Evolutionary conservation across 2,888 invertebrate species (phyloP).

Genomic region (Augochlorella aurata): DNA sequence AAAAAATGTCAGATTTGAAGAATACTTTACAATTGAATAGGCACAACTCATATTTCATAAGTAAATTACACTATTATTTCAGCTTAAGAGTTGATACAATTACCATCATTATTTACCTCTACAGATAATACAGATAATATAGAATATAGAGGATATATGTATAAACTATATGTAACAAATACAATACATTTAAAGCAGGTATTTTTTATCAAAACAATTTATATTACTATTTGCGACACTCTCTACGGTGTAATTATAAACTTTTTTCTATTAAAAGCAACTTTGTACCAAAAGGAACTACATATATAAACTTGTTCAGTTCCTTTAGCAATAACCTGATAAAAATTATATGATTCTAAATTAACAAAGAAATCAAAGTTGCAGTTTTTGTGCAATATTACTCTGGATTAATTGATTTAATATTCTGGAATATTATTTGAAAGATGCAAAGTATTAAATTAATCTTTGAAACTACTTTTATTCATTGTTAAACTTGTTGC

Average conservation of each 20-base stretch:
- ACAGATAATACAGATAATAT: not conserved
- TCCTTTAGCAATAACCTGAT: constrained; percentile 11
- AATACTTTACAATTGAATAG: constrained; percentile 41
- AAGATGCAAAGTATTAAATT: constrained; percentile 20
- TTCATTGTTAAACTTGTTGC: constrained; percentile 25
- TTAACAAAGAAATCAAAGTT: constrained; percentile 32
- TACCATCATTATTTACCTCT: not conserved
- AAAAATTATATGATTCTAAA: constrained; percentile 14
- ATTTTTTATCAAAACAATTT: constrained; percentile 1
- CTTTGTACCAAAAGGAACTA: not conserved
- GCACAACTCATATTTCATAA: constrained; percentile 52
- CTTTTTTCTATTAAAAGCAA: constrained; percentile 13
- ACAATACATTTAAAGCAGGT: not conserved
- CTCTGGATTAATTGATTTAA: not conserved
- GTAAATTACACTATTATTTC: constrained; percentile 21
- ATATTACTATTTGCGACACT: constrained; percentile 6
- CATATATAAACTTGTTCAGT: constrained; percentile 25
- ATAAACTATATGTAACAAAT: not conserved
- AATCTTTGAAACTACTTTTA: constrained; percentile 37
- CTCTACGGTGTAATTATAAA: constrained; percentile 1
- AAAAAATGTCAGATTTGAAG: constrained; percentile 15
- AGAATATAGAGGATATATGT: constrained; percentile 5
- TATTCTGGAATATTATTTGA: constrained; percentile 14
- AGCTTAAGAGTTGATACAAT: not conserved
- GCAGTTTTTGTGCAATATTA: constrained; percentile 50